Percentiles rank a stretch among this genome's conserved stretches.
These are phyloP conservation scores for Hoplodrina blanda DNA, from an alignment of 2,888 invertebrate genomes.

Conservation along the genomic window DNA sequence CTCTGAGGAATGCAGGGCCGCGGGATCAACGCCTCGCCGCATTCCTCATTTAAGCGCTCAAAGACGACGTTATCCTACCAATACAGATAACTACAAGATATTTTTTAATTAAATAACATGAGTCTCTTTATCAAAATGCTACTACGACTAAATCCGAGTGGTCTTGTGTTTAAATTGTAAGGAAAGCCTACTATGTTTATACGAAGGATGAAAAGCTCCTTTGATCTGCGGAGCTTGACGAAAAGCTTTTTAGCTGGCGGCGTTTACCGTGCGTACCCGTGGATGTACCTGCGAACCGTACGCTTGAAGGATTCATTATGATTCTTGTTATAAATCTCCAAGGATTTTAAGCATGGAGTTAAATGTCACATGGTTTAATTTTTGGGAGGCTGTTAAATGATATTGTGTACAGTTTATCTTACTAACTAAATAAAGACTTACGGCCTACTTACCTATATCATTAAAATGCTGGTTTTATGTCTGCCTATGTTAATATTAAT, in stretches of 20 bases:
- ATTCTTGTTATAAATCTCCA: conserved; percentile 47
- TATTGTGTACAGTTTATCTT: conserved; percentile 6
- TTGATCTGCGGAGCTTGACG: conserved; percentile 72
- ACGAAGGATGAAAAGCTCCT: conserved; percentile 68
- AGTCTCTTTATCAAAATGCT: conserved; percentile 51
- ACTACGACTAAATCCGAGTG: conserved; percentile 51
- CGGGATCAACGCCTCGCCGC: conserved; percentile 72
- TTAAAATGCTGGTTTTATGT: not conserved
- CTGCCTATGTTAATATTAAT: not conserved
- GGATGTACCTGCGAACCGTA: conserved; percentile 65
- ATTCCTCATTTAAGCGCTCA: conserved; percentile 73
- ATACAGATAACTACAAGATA: conserved; percentile 61
- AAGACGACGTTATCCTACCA: conserved; percentile 60
- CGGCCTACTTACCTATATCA: not conserved
- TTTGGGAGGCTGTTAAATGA: conserved; percentile 12
- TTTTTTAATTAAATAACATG: conserved; percentile 68
- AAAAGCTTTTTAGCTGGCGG: conserved; percentile 68
- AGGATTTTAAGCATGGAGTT: conserved; percentile 34
- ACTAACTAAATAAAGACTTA: not conserved
- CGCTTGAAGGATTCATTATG: conserved; percentile 61
- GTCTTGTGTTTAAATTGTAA: conserved; percentile 41
- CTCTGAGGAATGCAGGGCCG: conserved; percentile 74
- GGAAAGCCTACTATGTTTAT: conserved; percentile 53
- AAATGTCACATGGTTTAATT: conserved; percentile 29
- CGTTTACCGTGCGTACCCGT: conserved; percentile 48